A percentile compares a stretch with the other conserved stretches of the same genome.
Conservation (phyloP, 2,113 vertebrate species). For the Apodemus speciosus region DNA sequence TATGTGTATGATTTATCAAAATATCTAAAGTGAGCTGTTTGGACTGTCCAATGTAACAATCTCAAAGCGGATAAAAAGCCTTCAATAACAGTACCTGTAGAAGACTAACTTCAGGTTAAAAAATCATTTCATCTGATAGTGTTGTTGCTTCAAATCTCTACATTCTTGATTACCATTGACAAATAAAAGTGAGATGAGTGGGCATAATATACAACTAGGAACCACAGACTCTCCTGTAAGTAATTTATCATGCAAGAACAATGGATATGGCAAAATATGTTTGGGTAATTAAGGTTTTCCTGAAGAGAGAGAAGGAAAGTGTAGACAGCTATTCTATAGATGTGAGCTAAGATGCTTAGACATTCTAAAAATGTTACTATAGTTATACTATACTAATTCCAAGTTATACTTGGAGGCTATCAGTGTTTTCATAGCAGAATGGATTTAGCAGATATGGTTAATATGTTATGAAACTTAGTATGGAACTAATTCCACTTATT, state of each 20-base stretch:
- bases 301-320: background rate
- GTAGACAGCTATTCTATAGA: background rate
- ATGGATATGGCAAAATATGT: background rate
- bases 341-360: background rate
- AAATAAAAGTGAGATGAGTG: background rate
- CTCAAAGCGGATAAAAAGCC: background rate
- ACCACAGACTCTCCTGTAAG: background rate
- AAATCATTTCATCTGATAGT: background rate
- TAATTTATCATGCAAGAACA: background rate
- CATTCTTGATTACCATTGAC: background rate
- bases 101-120: background rate
- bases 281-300: background rate
- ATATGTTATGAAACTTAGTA: background rate
- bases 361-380: background rate
- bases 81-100: background rate
- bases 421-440: background rate
- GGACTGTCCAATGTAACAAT: background rate
- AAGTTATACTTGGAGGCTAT: background rate
- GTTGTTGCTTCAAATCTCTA: background rate
- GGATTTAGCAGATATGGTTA: background rate
- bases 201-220: background rate
- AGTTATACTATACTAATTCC: background rate
- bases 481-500: background rate
- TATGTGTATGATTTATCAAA: slow-evolving; percentile 14
- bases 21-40: slow-evolving; percentile 6